These are phyloP conservation scores for Petrocephalus sullivani DNA, from an alignment of 2,797 vertebrate species.

Conservation along the genomic window DNA sequence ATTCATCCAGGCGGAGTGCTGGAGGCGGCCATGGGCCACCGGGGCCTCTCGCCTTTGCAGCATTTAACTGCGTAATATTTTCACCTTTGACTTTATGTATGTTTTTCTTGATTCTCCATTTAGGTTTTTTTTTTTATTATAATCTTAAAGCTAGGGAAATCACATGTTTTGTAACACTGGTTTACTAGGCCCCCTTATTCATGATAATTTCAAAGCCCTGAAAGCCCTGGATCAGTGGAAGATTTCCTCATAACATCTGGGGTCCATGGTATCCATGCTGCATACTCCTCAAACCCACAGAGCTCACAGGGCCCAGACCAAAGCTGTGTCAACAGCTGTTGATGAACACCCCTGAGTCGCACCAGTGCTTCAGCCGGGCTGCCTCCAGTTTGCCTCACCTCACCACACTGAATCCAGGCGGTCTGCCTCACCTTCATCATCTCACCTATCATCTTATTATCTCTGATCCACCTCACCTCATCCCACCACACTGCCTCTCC, in stretches of 20 bases:
- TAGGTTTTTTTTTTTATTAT: not conserved
- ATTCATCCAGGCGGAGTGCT: constrained; percentile 30
- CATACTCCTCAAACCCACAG: not conserved
- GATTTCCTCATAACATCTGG: not conserved
- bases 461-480: not conserved
- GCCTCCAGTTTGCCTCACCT: constrained; percentile 28
- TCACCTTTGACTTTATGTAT: not conserved
- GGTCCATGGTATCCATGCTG: not conserved
- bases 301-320: not conserved
- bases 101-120: not conserved
- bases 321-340: constrained; percentile 23
- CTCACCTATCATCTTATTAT: no score
- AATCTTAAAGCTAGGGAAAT: not conserved
- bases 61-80: not conserved
- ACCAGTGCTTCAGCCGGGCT: constrained; percentile 38
- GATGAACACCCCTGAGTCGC: constrained; percentile 34
- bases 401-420: not conserved
- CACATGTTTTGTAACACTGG: not conserved
- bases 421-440: not conserved
- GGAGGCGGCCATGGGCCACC: not conserved
- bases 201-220: not conserved
- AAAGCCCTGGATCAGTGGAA: not conserved
- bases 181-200: not conserved
- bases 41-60: not conserved
- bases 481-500: not conserved